Evolutionary conservation across 2,888 invertebrate species (phyloP).

Genomic region (Hirtodrosophila confusa): DNA sequence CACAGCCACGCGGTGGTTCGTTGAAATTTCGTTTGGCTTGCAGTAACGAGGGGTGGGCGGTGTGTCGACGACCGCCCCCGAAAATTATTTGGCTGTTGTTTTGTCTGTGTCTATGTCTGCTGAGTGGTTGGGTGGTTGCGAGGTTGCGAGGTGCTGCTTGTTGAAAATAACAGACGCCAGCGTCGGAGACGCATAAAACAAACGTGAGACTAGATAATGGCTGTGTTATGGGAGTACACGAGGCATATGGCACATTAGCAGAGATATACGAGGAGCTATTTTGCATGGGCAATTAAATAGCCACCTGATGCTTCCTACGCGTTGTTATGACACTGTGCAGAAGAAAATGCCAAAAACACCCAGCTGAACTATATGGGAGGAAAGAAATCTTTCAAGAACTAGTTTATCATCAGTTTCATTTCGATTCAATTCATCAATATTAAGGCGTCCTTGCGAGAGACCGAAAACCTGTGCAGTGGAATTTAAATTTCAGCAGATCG

Average conservation of each 20-base stretch:
- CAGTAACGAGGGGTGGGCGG: conserved; percentile 6
- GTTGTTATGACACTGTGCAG: conserved; percentile 30
- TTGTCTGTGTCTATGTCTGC: conserved; percentile 22
- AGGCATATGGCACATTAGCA: conserved; percentile 61
- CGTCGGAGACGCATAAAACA: conserved; percentile 59
- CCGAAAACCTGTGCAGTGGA: too few relatives aligned
- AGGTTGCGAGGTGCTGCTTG: not conserved
- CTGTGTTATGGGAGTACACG: conserved; percentile 50
- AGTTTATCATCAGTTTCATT: too few relatives aligned
- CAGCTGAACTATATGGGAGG: too few relatives aligned
- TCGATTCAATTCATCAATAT: too few relatives aligned
- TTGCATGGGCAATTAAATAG: conserved; percentile 42
- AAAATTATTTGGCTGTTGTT: conserved; percentile 48
- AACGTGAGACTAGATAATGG: conserved; percentile 68
- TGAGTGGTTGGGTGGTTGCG: conserved; percentile 15
- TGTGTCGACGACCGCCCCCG: conserved; percentile 1
- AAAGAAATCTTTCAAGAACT: too few relatives aligned
- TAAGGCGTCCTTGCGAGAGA: too few relatives aligned
- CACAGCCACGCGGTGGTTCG: conserved; percentile 12
- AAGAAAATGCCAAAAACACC: too few relatives aligned
- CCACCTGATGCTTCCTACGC: conserved; percentile 51
- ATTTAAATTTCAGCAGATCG: too few relatives aligned
- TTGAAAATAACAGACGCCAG: conserved; percentile 40
- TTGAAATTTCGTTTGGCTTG: conserved; percentile 25
- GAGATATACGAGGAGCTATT: conserved; percentile 33